Conservation (phyloP, 2,888 invertebrate species). For the Caenorhabditis sp. region DNA sequence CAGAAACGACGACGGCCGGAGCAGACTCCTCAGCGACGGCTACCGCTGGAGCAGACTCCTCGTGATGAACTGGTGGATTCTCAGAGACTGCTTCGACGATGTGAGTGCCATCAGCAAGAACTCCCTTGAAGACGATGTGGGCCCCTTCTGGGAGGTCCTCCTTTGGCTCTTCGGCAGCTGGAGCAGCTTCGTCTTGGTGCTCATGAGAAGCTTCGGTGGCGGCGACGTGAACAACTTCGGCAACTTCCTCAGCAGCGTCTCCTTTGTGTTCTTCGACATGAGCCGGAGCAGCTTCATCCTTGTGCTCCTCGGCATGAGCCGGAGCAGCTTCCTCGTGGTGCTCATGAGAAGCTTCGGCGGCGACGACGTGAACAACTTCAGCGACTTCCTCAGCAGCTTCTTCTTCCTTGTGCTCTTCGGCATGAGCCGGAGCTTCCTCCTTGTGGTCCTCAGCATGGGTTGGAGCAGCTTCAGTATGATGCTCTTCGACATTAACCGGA, state of each 20-base stretch:
- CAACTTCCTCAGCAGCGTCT: conserved; percentile 24
- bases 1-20: not conserved
- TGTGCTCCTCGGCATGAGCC: conserved; percentile 21
- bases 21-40: conserved; percentile 2
- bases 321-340: conserved; percentile 12
- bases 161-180: conserved; percentile 19
- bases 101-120: conserved; percentile 36
- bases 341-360: not conserved
- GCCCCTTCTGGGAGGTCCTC: not conserved
- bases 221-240: conserved; percentile 21
- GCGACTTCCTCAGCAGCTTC: conserved; percentile 27
- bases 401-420: conserved; percentile 20
- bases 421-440: conserved; percentile 27
- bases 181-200: conserved; percentile 11
- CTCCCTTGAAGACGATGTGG: conserved; percentile 36
- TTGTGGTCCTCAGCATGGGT: conserved; percentile 15
- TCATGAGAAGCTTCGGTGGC: not conserved
- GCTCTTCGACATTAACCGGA: no score
- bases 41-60: conserved; percentile 7
- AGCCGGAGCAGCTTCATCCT: conserved; percentile 14
- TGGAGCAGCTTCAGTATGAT: conserved; percentile 29
- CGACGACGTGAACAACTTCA: conserved; percentile 18
- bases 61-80: conserved; percentile 1
- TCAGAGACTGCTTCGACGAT: conserved; percentile 43
- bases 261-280: conserved; percentile 14